Evolutionary conservation across 2,888 invertebrate species (phyloP).

Genomic region (Ligdia adustata): DNA sequence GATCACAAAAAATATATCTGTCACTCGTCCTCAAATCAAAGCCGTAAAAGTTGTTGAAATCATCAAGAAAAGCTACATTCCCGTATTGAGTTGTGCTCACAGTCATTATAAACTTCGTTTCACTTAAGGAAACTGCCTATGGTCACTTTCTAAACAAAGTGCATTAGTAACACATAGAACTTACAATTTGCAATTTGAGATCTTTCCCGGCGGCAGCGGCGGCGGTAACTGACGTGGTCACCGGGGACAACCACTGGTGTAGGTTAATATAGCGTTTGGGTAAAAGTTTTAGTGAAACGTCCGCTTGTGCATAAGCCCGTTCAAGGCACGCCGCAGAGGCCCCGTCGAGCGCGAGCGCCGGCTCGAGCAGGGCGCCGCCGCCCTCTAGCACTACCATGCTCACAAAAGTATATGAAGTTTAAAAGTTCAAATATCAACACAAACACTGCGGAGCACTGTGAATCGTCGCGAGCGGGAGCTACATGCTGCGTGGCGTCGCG

Average conservation of each 20-base stretch:
- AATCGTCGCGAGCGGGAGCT: constrained; percentile 55
- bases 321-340: constrained; percentile 88
- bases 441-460: constrained; percentile 50
- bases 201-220: constrained; percentile 87
- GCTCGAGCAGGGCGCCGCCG: constrained; percentile 78
- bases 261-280: constrained; percentile 95
- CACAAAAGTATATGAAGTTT: constrained; percentile 44
- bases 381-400: constrained; percentile 81
- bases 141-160: constrained; percentile 26
- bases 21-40: neutral
- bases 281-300: constrained; percentile 94
- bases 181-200: constrained; percentile 91
- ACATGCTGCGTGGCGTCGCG: constrained; percentile 72
- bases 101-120: no score
- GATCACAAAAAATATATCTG: constrained; percentile 4
- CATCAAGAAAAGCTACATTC: constrained; percentile 7
- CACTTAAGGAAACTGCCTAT: neutral
- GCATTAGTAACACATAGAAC: constrained; percentile 37
- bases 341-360: constrained; percentile 89
- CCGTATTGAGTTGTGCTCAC: no score
- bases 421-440: constrained; percentile 59
- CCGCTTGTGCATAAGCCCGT: constrained; percentile 91
- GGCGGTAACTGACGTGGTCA: constrained; percentile 82
- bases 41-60: constrained; percentile 5
- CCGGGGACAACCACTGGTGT: constrained; percentile 95